These are phyloP conservation scores for Camelus bactrianus DNA, from an alignment of 2,113 vertebrate genomes.

Conservation along the genomic window DNA sequence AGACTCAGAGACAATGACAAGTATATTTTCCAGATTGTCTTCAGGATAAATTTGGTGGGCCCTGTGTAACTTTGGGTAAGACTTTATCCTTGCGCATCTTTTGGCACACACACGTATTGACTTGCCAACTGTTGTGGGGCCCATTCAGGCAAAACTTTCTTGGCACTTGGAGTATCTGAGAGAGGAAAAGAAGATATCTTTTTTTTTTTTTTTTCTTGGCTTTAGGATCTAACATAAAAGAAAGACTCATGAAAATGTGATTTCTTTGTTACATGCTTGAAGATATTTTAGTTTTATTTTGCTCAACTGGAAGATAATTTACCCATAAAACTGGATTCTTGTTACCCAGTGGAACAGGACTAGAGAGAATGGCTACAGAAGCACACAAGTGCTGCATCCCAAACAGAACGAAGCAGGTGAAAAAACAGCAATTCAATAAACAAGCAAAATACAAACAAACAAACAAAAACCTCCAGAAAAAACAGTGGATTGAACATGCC, in stretches of 20 bases:
- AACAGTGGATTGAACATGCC: not conserved
- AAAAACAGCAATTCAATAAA: not conserved
- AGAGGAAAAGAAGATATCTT: constrained; percentile 21
- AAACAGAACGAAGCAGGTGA: not conserved
- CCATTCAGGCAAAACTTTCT: not conserved
- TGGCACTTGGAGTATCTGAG: not conserved
- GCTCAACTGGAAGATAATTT: not conserved
- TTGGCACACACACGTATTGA: not conserved
- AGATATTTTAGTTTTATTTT: not conserved
- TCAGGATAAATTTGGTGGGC: not conserved
- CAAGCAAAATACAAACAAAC: not conserved
- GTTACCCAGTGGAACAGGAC: not conserved
- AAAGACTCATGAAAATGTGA: not conserved
- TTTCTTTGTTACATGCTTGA: not conserved
- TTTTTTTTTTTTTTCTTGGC: constrained; percentile 51
- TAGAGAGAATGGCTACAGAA: not conserved
- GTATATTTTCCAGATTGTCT: not conserved
- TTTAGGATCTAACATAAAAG: not conserved
- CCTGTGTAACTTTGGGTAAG: not conserved
- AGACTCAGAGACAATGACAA: constrained; percentile 19
- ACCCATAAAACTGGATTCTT: not conserved
- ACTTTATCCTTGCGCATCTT: not conserved
- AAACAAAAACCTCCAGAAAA: too few relatives aligned
- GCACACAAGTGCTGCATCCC: not conserved
- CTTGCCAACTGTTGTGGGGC: not conserved